These are phyloP conservation scores for Oenanthe oenanthe DNA, from an alignment of 2,113 vertebrate species.

Conservation along the genomic window DNA sequence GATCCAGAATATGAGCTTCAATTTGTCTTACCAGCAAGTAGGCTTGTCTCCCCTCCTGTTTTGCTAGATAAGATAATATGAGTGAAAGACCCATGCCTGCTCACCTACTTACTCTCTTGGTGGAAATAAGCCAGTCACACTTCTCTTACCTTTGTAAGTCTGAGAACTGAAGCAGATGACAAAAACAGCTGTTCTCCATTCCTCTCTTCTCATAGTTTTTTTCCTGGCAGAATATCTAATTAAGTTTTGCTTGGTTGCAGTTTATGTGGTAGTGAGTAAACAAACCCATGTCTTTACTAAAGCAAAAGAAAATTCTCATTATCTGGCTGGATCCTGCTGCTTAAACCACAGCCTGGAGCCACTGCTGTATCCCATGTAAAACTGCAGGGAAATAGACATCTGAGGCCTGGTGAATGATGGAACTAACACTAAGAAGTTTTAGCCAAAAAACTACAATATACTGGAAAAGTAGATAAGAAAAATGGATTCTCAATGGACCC, in stretches of 20 bases:
- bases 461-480: neutral
- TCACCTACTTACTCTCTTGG: neutral
- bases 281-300: neutral
- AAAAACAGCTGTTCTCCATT: constrained; percentile 7
- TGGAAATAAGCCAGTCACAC: neutral
- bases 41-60: neutral
- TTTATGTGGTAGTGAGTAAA: constrained; percentile 4
- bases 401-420: neutral
- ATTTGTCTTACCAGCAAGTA: neutral
- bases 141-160: neutral
- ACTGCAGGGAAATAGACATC: neutral
- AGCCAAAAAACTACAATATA: neutral
- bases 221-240: neutral
- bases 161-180: neutral
- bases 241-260: neutral
- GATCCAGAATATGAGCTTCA: neutral
- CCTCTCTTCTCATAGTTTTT: neutral
- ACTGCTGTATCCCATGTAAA: neutral
- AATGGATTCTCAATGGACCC: neutral
- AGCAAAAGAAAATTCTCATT: neutral
- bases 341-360: neutral
- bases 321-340: neutral
- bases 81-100: neutral
- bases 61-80: neutral
- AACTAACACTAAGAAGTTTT: neutral